Base-by-base conservation (phyloP, 1,140 invertebrate species). In the Araneus ventricosus region DNA sequence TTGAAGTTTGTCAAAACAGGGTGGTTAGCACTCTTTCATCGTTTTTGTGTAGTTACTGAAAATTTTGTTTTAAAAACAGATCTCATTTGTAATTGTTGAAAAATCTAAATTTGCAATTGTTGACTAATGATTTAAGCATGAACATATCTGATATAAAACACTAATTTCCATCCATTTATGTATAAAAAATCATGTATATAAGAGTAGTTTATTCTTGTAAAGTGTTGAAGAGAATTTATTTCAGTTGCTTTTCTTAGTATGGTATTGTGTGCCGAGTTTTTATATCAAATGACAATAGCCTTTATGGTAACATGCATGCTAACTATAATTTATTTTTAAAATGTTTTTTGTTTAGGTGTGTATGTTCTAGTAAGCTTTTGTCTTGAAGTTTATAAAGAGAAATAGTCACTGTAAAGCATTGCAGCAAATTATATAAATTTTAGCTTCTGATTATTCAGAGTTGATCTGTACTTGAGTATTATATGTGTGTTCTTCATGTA, bases 261-360 rank as follows among this genome's bases (percentile, higher is more conserved):
- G 34, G 10, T 10, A 75, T 61, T 75, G 10, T 30, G 30, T 75
- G 34, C 6, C 14, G 20, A 20, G 10, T 75, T 20, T 75, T 37
- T 2, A 75, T 75, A 34, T 75, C 20, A 4, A 20, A 37, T 75
- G 70, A 75, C 70, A 75, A 75, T 75, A 75, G 70, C 70, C 70
- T 70, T 70, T 70, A 70, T 70, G 30, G 63, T 30, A 70, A 70
- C 63, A 70, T 70, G 63, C 14, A 70, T 70, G 27, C 63, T 70
- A 30, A 27, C 63, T 70, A 70, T 70, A 27, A 70, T 70, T 70
- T 70, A 30, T 70, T 70, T 70, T 27, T 14, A 70, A 70, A 70
- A n/a, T 27, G 10, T 70, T n/a, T 27, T 70, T 27, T 70, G 63
- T 70, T 70, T 70, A 27, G 7, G 10, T 70, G 63, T 70, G 24